A percentile compares a stretch with the other conserved stretches of the same genome.
phyloP scores from a whole-genome alignment of 2,113 vertebrate species.

The Xiphophorus maculatus region DNA sequence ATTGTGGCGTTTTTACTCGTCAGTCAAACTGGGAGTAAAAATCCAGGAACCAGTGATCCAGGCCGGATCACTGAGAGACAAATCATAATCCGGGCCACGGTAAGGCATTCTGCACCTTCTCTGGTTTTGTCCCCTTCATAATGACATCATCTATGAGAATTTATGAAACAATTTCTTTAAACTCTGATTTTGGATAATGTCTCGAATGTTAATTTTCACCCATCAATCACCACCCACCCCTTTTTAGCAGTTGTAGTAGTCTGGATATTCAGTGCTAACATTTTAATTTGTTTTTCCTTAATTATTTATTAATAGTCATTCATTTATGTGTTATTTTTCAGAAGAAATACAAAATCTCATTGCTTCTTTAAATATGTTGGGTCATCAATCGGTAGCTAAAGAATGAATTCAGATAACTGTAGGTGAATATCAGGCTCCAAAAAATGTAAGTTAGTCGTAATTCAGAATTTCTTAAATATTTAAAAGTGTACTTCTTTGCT shows the following conservation, averaged over 20 bases:
- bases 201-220: too few relatives aligned
- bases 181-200: too few relatives aligned
- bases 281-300: not conserved
- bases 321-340: not conserved
- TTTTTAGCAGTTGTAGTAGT: too few relatives aligned
- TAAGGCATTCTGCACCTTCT: not conserved
- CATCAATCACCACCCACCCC: too few relatives aligned
- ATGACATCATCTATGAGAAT: not conserved
- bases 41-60: too few relatives aligned
- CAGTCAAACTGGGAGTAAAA: not conserved
- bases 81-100: not conserved
- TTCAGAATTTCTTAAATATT: constrained; percentile 25
- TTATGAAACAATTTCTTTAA: too few relatives aligned
- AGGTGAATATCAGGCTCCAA: constrained; percentile 7
- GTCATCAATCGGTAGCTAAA: not conserved
- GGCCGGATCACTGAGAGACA: not conserved
- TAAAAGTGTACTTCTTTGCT: constrained; percentile 22
- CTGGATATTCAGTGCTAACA: not conserved
- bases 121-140: not conserved
- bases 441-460: not conserved
- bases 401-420: not conserved
- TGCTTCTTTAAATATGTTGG: not conserved
- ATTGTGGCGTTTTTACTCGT: too few relatives aligned
- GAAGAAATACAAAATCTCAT: not conserved
- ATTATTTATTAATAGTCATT: not conserved